Evolutionary conservation across 2,888 invertebrate genomes (phyloP).

Genomic region (Agriopis marginaria): DNA sequence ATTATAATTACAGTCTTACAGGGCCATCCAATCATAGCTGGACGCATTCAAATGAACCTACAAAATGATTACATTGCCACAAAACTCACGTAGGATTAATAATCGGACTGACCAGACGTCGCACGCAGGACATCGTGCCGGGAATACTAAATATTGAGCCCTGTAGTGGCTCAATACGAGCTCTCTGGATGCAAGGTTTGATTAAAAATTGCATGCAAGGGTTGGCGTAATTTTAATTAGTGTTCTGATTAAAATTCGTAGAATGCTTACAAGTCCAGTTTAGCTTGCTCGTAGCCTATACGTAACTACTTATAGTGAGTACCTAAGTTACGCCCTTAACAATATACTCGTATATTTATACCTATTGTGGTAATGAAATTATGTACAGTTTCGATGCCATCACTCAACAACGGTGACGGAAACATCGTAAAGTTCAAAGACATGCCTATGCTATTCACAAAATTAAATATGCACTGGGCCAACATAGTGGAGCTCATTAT

Average conservation of each 20-base stretch:
- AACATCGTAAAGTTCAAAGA: too few relatives aligned
- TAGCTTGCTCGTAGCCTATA: not conserved
- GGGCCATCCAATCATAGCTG: constrained; percentile 53
- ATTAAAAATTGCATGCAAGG: constrained; percentile 20
- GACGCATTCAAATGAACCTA: constrained; percentile 57
- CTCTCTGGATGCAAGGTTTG: constrained; percentile 17
- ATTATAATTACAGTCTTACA: constrained; percentile 49
- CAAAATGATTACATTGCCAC: constrained; percentile 51
- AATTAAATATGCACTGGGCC: too few relatives aligned
- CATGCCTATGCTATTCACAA: too few relatives aligned
- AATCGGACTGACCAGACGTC: constrained; percentile 63
- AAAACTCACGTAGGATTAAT: constrained; percentile 78
- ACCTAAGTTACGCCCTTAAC: not conserved
- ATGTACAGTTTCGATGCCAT: too few relatives aligned
- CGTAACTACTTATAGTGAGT: not conserved
- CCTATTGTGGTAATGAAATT: too few relatives aligned
- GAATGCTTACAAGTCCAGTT: constrained; percentile 5
- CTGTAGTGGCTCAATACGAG: constrained; percentile 21
- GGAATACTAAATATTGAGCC: constrained; percentile 71
- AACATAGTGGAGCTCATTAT: too few relatives aligned
- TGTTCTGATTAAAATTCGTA: constrained; percentile 9
- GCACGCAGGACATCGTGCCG: constrained; percentile 64
- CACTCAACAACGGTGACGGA: too few relatives aligned
- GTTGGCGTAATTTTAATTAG: constrained; percentile 18
- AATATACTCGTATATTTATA: too few relatives aligned